These are phyloP conservation scores for Linyphia triangularis DNA, from an alignment of 2,888 invertebrate species.

Conservation along the genomic window DNA sequence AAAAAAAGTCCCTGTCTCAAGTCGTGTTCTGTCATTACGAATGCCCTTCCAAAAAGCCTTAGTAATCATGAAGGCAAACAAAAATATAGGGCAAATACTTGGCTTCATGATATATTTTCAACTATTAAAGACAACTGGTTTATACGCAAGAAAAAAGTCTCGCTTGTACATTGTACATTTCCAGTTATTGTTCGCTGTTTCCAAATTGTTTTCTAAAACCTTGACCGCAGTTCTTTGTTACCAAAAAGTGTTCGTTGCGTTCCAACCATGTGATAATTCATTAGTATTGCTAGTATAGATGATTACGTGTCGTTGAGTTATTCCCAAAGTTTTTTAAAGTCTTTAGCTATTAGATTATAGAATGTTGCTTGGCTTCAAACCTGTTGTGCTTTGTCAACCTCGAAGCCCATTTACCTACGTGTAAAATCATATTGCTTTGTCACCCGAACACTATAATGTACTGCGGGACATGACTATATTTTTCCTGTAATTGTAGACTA, in stretches of 20 bases:
- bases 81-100: slow-evolving; percentile 10
- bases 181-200: slow-evolving; percentile 68
- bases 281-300: slow-evolving; percentile 71
- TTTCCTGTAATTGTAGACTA: not conserved
- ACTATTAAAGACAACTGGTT: slow-evolving; percentile 42
- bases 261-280: slow-evolving; percentile 70
- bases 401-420: slow-evolving; percentile 31
- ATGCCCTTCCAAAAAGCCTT: not conserved
- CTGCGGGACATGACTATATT: not conserved
- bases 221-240: slow-evolving; percentile 62
- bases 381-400: slow-evolving; percentile 71
- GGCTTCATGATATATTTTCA: slow-evolving; percentile 48
- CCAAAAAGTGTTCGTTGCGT: slow-evolving; percentile 63
- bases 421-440: slow-evolving; percentile 1
- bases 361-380: slow-evolving; percentile 69
- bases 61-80: slow-evolving; percentile 3
- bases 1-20: not conserved
- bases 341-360: slow-evolving; percentile 68
- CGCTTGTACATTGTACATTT: slow-evolving; percentile 57
- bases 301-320: slow-evolving; percentile 71
- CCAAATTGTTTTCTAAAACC: slow-evolving; percentile 59
- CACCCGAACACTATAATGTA: not conserved
- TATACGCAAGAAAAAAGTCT: slow-evolving; percentile 34
- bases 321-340: slow-evolving; percentile 73
- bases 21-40: not conserved